phyloP scores from a whole-genome alignment of 2,888 invertebrate species.

The Eupelmus urozonus region DNA sequence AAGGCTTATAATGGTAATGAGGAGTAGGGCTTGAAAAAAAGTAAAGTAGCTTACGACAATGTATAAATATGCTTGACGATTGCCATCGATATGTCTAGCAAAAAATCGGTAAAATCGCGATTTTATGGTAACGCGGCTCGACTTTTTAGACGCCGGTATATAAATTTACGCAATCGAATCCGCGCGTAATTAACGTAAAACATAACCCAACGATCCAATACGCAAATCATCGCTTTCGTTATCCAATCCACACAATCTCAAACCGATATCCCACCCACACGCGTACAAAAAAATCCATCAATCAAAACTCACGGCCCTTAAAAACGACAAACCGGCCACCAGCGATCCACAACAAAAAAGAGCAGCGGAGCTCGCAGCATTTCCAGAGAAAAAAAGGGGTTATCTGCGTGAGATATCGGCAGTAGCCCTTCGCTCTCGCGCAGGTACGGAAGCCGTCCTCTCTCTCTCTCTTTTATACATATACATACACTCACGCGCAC shows the following conservation, averaged over 20 bases:
- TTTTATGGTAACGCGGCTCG: no score
- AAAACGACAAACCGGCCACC: not conserved
- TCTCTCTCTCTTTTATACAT: constrained; percentile 8
- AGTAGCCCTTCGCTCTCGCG: constrained; percentile 27
- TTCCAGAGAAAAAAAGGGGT: constrained; percentile 17
- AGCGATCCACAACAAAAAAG: not conserved
- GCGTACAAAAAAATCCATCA: no score
- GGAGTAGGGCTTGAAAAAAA: not conserved
- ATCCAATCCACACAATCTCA: not conserved
- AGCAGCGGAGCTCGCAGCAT: not conserved
- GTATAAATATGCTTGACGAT: no score
- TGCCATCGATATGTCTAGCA: no score
- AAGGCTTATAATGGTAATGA: not conserved
- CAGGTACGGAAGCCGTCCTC: constrained; percentile 38
- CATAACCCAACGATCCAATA: no score
- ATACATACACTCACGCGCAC: not conserved
- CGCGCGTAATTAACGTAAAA: no score
- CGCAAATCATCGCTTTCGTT: not conserved
- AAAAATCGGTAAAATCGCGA: no score
- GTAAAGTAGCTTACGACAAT: not conserved
- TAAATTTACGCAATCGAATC: no score
- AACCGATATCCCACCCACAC: no score
- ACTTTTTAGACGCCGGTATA: no score
- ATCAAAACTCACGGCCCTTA: no score
- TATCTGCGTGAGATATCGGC: constrained; percentile 40